phyloP scores from a whole-genome alignment of 2,113 vertebrate genomes.

The Myiozetetes cayanensis region DNA sequence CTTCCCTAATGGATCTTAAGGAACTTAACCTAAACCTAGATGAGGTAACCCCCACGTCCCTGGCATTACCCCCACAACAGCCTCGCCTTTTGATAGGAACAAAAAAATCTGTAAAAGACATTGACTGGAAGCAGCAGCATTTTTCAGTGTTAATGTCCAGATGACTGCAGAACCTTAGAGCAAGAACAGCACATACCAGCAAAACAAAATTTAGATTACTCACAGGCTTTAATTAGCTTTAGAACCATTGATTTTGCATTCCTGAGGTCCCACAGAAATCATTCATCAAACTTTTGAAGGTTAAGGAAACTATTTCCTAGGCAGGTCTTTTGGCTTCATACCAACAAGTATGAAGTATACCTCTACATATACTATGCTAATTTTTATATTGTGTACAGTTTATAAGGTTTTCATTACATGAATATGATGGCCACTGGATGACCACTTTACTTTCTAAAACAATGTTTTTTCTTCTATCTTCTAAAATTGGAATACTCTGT shows the following conservation, averaged over 20 bases:
- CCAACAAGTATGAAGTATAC: background rate
- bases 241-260: background rate
- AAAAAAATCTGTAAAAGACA: background rate
- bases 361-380: background rate
- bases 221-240: background rate
- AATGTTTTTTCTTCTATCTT: background rate
- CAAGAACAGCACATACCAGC: background rate
- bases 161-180: background rate
- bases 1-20: background rate
- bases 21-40: background rate
- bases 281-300: background rate
- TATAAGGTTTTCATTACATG: background rate
- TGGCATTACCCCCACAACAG: background rate
- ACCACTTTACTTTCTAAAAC: background rate
- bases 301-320: background rate
- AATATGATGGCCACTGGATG: background rate
- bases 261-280: background rate
- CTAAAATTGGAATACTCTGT: background rate
- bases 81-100: background rate
- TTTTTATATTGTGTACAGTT: background rate
- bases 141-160: background rate
- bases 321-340: background rate
- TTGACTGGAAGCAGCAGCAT: background rate
- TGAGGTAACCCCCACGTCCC: fast-evolving
- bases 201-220: background rate